A percentile compares a stretch with the other conserved stretches of the same genome.
phyloP scores from a whole-genome alignment of 2,797 vertebrate species.

The Sebastes iracundus region DNA sequence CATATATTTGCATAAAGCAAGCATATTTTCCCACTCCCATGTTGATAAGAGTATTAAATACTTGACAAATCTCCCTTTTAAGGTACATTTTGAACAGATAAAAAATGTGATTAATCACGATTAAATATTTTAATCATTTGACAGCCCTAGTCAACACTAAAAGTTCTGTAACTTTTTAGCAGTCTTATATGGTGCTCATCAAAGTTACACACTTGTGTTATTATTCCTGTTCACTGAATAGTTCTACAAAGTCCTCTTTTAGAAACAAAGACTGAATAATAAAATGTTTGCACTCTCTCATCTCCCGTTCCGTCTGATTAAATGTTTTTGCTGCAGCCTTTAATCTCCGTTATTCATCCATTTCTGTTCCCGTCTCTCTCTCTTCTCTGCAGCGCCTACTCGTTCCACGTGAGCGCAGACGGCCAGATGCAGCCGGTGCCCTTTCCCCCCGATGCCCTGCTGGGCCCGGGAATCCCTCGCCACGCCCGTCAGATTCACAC shows the following conservation, averaged over 20 bases:
- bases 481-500: slow-evolving; percentile 91
- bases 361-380: not conserved
- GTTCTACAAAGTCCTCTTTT: not conserved
- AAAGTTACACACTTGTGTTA: not conserved
- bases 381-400: slow-evolving; percentile 84
- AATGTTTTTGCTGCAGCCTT: not conserved
- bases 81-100: too few relatives aligned
- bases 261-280: not conserved
- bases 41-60: too few relatives aligned
- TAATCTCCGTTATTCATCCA: not conserved
- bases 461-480: slow-evolving; percentile 89
- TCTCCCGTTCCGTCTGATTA: not conserved
- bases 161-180: not conserved
- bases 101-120: too few relatives aligned
- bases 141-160: not conserved
- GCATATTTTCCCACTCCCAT: too few relatives aligned
- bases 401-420: slow-evolving; percentile 91
- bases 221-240: not conserved
- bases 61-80: too few relatives aligned
- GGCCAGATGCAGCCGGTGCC: slow-evolving; percentile 93
- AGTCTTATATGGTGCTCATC: not conserved
- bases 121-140: too few relatives aligned
- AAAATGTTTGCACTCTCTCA: not conserved
- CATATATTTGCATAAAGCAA: too few relatives aligned
- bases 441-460: slow-evolving; percentile 88